These are phyloP conservation scores for Dendrolimus punctatus DNA, from an alignment of 1,140 invertebrate species.

Conservation along the genomic window DNA sequence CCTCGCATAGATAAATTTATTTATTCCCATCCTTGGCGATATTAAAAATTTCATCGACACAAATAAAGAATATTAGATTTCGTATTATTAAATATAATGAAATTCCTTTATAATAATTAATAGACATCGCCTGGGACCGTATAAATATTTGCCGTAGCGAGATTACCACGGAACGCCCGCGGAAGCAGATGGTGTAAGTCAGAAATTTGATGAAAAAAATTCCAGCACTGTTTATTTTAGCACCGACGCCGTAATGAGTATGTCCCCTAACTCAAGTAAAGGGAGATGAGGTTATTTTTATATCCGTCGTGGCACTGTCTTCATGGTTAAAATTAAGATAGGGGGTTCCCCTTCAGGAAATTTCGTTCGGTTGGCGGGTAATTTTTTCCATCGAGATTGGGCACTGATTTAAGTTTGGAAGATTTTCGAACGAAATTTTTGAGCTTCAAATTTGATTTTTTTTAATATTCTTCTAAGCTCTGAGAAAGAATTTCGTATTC, in stretches of 20 bases:
- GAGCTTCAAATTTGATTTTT: too few species aligned
- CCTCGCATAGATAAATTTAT: too few species aligned
- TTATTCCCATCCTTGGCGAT: background rate
- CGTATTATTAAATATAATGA: slow-evolving; percentile 3
- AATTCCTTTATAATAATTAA: slow-evolving; percentile 19
- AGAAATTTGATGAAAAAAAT: slow-evolving; percentile 59
- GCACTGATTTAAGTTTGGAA: too few species aligned
- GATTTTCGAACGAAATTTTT: too few species aligned
- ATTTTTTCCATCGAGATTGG: too few species aligned
- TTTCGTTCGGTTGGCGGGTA: too few species aligned
- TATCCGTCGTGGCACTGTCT: slow-evolving; percentile 6
- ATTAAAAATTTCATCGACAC: background rate
- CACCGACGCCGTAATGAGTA: slow-evolving; percentile 28
- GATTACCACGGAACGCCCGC: slow-evolving; percentile 28
- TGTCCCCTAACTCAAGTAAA: slow-evolving; percentile 18
- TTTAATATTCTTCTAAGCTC: too few species aligned
- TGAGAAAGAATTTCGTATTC: too few species aligned
- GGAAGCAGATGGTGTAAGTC: slow-evolving; percentile 48
- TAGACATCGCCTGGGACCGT: slow-evolving; percentile 16
- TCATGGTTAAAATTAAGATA: too few species aligned
- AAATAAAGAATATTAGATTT: slow-evolving; percentile 7
- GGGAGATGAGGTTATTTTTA: slow-evolving; percentile 21
- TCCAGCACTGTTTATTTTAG: slow-evolving; percentile 38
- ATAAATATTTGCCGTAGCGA: slow-evolving; percentile 44
- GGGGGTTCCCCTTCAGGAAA: too few species aligned